phyloP scores from a whole-genome alignment of 2,888 invertebrate genomes.

The Eupithecia insigniata region DNA sequence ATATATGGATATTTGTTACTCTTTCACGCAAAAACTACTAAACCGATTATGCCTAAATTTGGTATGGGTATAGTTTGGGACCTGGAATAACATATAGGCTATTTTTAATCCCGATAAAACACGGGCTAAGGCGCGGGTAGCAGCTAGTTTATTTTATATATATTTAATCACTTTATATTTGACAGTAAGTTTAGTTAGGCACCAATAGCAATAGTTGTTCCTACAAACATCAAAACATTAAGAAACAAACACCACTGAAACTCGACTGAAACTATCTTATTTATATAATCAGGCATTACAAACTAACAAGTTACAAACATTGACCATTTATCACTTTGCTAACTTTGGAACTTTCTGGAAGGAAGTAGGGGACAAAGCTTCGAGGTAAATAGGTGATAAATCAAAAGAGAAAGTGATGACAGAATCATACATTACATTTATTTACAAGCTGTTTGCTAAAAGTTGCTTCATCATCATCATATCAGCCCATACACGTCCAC shows the following conservation, averaged over 20 bases:
- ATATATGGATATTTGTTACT: too few species aligned
- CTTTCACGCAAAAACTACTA: too few species aligned
- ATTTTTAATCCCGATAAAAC: too few species aligned
- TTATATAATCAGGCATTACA: conserved; percentile 17
- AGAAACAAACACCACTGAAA: background rate
- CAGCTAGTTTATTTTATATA: too few species aligned
- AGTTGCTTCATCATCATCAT: background rate
- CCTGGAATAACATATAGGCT: too few species aligned
- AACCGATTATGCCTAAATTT: too few species aligned
- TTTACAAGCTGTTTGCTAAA: background rate
- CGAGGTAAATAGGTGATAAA: conserved; percentile 44
- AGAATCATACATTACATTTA: conserved; percentile 38
- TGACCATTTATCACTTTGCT: conserved; percentile 41
- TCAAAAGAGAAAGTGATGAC: conserved; percentile 41
- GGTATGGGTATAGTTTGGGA: too few species aligned
- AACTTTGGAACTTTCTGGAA: conserved; percentile 42
- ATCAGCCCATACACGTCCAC: too few species aligned
- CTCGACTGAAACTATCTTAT: background rate
- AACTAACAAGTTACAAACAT: conserved; percentile 39
- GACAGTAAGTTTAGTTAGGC: background rate
- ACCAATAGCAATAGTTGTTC: background rate
- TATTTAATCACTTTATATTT: too few species aligned
- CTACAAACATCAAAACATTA: background rate
- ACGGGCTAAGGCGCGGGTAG: too few species aligned
- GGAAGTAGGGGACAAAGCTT: conserved; percentile 11